These are phyloP conservation scores for Trachurus trachurus DNA, from an alignment of 2,797 vertebrate genomes.

Conservation along the genomic window DNA sequence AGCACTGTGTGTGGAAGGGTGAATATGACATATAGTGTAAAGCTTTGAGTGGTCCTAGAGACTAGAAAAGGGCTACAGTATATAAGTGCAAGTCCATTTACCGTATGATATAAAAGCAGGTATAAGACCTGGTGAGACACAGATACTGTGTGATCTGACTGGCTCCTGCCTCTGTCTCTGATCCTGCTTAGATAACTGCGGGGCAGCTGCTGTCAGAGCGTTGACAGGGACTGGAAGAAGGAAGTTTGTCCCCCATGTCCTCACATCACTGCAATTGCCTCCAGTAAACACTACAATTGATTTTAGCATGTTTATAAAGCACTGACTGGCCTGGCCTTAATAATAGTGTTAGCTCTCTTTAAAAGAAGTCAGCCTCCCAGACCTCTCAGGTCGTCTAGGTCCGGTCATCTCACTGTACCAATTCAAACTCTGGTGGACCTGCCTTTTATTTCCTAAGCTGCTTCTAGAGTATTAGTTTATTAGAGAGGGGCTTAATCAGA, in stretches of 20 bases:
- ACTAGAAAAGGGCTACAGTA: too few species aligned
- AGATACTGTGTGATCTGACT: too few species aligned
- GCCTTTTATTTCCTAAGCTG: slow-evolving; percentile 11
- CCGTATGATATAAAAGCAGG: slow-evolving; percentile 5
- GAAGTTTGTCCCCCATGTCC: slow-evolving; percentile 30
- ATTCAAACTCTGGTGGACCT: slow-evolving; percentile 2
- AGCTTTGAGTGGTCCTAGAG: too few species aligned
- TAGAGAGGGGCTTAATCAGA: not conserved
- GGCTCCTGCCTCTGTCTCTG: not conserved
- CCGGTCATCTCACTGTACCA: slow-evolving; percentile 1
- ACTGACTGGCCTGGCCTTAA: slow-evolving; percentile 20
- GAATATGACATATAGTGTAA: too few species aligned
- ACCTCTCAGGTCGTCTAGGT: slow-evolving; percentile 24
- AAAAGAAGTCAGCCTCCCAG: slow-evolving; percentile 21
- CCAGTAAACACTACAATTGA: slow-evolving; percentile 34
- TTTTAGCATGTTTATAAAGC: slow-evolving; percentile 46
- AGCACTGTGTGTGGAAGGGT: too few species aligned
- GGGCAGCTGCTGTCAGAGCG: slow-evolving; percentile 10
- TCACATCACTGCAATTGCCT: slow-evolving; percentile 22
- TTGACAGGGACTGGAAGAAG: slow-evolving; percentile 37
- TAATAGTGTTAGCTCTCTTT: slow-evolving; percentile 26
- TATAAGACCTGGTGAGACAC: slow-evolving; percentile 1
- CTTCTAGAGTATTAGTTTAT: not conserved
- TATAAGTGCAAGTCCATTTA: too few species aligned
- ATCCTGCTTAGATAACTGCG: not conserved